Conservation (phyloP, 2,888 invertebrate species). For the Coecobrya sp. region DNA sequence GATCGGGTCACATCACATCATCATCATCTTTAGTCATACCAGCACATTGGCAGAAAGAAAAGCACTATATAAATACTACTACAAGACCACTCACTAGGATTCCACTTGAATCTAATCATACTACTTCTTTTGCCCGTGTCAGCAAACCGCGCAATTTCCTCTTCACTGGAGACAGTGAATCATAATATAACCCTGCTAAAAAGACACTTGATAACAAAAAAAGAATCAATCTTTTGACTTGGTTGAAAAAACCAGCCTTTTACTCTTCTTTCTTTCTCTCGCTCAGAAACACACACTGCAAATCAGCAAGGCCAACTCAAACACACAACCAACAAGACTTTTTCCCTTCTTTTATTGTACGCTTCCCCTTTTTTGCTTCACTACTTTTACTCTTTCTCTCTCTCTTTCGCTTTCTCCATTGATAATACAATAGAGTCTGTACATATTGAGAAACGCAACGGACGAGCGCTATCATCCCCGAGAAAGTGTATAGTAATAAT, state of each 20-base stretch:
- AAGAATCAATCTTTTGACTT: slow-evolving; percentile 73
- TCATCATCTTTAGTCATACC: slow-evolving; percentile 42
- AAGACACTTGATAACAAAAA: slow-evolving; percentile 74
- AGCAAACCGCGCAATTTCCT: slow-evolving; percentile 62
- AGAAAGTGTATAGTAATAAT: not conserved
- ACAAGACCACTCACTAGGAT: slow-evolving; percentile 36
- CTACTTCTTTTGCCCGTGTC: slow-evolving; percentile 52
- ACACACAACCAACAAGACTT: slow-evolving; percentile 41
- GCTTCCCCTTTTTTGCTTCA: slow-evolving; percentile 40
- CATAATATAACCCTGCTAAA: slow-evolving; percentile 58
- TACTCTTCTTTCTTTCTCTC: slow-evolving; percentile 15
- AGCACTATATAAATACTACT: slow-evolving; percentile 30
- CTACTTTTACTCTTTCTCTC: slow-evolving; percentile 33
- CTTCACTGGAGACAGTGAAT: slow-evolving; percentile 46
- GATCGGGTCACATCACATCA: slow-evolving; percentile 50
- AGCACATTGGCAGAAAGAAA: slow-evolving; percentile 15
- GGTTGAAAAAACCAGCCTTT: slow-evolving; percentile 48
- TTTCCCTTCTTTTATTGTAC: slow-evolving; percentile 46
- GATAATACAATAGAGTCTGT: slow-evolving; percentile 31
- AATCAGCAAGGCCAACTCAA: slow-evolving; percentile 57
- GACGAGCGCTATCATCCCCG: not conserved
- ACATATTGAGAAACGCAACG: slow-evolving; percentile 10
- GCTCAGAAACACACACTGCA: not conserved
- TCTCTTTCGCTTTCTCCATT: slow-evolving; percentile 21
- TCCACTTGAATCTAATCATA: slow-evolving; percentile 45